Conservation (phyloP, 2,113 vertebrate species). For the Sturnira hondurensis region DNA sequence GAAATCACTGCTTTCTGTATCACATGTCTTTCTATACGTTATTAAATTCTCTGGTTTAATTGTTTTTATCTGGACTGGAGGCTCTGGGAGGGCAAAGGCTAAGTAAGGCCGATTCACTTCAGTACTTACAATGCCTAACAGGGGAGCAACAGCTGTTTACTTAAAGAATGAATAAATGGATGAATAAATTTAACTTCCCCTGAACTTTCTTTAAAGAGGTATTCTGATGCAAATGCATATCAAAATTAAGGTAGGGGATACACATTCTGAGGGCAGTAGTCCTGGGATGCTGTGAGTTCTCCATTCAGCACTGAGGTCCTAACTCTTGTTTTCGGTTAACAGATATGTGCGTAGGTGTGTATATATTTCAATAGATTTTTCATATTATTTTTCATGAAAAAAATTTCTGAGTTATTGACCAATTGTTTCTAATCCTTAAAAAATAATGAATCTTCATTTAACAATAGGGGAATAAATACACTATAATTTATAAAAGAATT, state of each 20-base stretch:
- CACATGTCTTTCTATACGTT: not conserved
- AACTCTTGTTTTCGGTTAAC: not conserved
- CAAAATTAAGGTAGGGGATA: not conserved
- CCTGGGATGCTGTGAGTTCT: not conserved
- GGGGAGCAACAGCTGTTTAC: not conserved
- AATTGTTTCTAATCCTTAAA: constrained; percentile 6
- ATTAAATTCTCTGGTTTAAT: not conserved
- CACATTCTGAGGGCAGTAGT: not conserved
- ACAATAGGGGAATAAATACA: not conserved
- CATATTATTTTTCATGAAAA: not conserved
- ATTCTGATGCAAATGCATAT: not conserved
- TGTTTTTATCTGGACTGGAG: not conserved
- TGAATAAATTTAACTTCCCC: not conserved
- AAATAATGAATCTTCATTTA: not conserved
- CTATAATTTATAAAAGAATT: not conserved
- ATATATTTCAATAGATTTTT: not conserved
- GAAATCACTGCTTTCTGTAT: not conserved
- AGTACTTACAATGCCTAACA: not conserved
- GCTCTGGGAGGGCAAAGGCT: not conserved
- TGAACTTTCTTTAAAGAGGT: not conserved
- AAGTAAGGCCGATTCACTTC: not conserved
- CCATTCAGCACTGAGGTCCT: not conserved
- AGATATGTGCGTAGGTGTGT: not conserved
- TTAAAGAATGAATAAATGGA: not conserved
- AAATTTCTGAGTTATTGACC: not conserved